A percentile compares a stretch with the other conserved stretches of the same genome.
Evolutionary conservation across 2,113 vertebrate species (phyloP).

Genomic region (Gymnobelideus leadbeateri): DNA sequence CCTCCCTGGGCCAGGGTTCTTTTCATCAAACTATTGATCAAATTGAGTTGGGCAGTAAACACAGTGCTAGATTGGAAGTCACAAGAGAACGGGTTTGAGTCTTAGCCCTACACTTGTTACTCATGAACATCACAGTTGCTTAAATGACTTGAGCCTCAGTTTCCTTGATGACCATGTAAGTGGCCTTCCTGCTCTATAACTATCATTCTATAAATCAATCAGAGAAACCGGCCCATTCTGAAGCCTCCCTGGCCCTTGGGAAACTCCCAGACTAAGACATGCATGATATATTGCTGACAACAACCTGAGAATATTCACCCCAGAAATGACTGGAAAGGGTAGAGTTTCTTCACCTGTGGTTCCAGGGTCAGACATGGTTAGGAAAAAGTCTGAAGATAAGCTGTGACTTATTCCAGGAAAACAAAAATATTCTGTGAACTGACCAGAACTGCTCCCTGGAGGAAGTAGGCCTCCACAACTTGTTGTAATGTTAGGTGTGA

Average conservation of each 20-base stretch:
- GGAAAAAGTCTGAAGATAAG: neutral
- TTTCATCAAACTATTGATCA: neutral
- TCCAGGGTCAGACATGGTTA: neutral
- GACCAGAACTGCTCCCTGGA: neutral
- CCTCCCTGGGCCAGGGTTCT: neutral
- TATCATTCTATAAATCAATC: neutral
- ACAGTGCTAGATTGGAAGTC: neutral
- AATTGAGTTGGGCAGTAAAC: neutral
- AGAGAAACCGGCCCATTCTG: neutral
- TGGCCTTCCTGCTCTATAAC: neutral
- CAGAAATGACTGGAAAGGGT: neutral
- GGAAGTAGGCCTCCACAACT: neutral
- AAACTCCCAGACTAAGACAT: neutral
- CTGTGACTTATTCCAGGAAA: neutral
- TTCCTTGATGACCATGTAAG: neutral
- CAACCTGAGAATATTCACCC: neutral
- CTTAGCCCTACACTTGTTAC: neutral
- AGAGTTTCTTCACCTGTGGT: neutral
- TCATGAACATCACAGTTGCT: neutral
- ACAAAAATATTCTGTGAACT: neutral
- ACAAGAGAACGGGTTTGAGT: neutral
- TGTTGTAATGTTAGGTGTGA: neutral
- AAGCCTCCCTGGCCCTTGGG: neutral
- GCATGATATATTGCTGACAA: neutral
- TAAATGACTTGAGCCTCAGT: neutral